Evolutionary conservation across 2,888 invertebrate genomes (phyloP), one percentile per base, ranked within the genome.

Genomic region (Cremastobaeus sp.): DNA sequence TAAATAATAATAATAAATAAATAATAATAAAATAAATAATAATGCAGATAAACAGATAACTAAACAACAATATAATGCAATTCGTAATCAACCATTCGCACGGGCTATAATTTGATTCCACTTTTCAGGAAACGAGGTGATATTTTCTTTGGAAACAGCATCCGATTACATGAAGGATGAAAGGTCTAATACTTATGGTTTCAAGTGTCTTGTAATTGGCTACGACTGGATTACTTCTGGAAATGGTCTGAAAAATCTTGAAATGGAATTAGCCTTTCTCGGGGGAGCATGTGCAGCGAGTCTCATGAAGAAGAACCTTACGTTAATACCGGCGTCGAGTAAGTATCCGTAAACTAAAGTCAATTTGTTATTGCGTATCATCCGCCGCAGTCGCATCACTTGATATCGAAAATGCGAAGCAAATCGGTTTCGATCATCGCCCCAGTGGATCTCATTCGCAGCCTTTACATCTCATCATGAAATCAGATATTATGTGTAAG

Each of bases 71-170:
- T 48, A n/a, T n/a, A n/a, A n/a, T n/a, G n/a, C n/a, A n/a, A n/a
- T n/a, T n/a, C n/a, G n/a, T n/a, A n/a, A n/a, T n/a, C n/a, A n/a
- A n/a, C n/a, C n/a, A n/a, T n/a, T n/a, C n/a, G n/a, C n/a, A n/a
- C n/a, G n/a, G n/a, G n/a, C n/a, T n/a, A n/a, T n/a, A 21, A 34
- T 28, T 14, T 50, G 43, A n/a, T 78, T 90, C 21, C n/a, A 45
- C 11, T 52, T 77, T 77, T 62, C 66, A 85, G 98, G 97, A 12
- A 96, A 97, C 86, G 96, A 97, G 89, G 94, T 98, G 0, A 92
- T 97, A 81, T 97, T 99, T 88, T 97, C 97, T 0, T 86, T 99
- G 84, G 98, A 99, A 89, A 98, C 98, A 0, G 96, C 98, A 0
- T 95, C 98, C 0, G 94, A 98, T 86, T 98, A 98, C 87, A 92